Percentiles rank a stretch among this genome's conserved stretches.
phyloP scores from a whole-genome alignment of 2,113 vertebrate species.

The Chiloscyllium plagiosum region DNA sequence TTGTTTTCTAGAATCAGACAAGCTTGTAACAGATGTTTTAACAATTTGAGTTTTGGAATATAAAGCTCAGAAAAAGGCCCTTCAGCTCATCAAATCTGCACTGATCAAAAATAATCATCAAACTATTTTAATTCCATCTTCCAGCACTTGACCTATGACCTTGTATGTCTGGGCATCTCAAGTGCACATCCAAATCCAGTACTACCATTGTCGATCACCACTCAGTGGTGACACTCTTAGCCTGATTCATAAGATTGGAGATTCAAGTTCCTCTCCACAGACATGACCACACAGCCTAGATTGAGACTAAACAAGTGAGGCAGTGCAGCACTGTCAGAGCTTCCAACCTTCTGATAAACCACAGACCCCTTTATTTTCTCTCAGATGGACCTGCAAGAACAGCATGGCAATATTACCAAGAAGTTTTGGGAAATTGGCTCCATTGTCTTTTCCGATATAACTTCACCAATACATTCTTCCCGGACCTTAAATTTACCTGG shows the following conservation, averaged over 20 bases:
- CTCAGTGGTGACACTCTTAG: no score
- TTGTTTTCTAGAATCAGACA: not conserved
- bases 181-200: not conserved
- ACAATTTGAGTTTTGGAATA: no score
- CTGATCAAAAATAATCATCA: no score
- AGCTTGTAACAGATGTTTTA: not conserved
- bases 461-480: no score
- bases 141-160: no score
- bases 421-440: not conserved
- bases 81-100: no score
- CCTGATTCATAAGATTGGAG: no score
- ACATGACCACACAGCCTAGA: not conserved
- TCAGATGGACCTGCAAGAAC: not conserved
- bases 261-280: not conserved
- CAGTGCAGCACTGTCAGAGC: not conserved
- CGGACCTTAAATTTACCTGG: no score
- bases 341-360: not conserved
- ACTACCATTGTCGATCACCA: no score
- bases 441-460: not conserved
- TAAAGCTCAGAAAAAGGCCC: no score
- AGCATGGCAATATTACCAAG: not conserved
- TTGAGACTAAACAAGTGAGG: not conserved
- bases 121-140: no score
- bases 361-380: not conserved
- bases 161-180: no score